Evolutionary conservation across 2,888 invertebrate species (phyloP).

Genomic region (Dione vanillae): DNA sequence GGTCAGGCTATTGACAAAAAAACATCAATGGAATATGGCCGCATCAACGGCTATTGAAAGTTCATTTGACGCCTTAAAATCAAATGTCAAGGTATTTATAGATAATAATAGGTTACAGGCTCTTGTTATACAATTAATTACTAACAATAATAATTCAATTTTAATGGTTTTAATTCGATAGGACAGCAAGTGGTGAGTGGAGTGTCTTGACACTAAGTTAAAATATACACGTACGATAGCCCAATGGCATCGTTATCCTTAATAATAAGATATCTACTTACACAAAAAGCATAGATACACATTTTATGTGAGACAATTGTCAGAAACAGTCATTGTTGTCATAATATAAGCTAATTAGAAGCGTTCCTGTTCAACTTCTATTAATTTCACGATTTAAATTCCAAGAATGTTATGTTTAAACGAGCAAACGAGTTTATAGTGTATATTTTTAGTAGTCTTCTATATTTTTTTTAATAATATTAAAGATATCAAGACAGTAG

Average conservation of each 20-base stretch:
- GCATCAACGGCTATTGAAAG: background rate
- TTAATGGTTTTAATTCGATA: too few relatives aligned
- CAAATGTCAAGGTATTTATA: slow-evolving; percentile 19
- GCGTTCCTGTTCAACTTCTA: slow-evolving; percentile 28
- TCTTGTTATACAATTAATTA: too few relatives aligned
- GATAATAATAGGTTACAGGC: background rate
- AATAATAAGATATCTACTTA: slow-evolving; percentile 27
- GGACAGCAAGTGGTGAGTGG: too few relatives aligned
- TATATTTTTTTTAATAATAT: too few relatives aligned
- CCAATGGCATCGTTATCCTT: slow-evolving; percentile 12
- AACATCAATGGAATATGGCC: slow-evolving; percentile 12
- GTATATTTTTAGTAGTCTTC: too few relatives aligned
- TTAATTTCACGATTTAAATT: background rate
- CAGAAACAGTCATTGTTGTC: slow-evolving; percentile 35
- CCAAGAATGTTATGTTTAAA: background rate
- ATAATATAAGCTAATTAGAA: slow-evolving; percentile 42
- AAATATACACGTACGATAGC: too few relatives aligned
- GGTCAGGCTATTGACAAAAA: slow-evolving; percentile 14
- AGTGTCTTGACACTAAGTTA: too few relatives aligned
- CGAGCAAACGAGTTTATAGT: background rate
- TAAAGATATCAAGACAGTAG: too few relatives aligned
- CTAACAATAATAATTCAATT: background rate
- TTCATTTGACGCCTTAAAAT: slow-evolving; percentile 5
- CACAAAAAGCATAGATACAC: slow-evolving; percentile 29
- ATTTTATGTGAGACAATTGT: slow-evolving; percentile 35